A percentile compares a stretch with the other conserved stretches of the same genome.
Evolutionary conservation across 2,888 invertebrate species (phyloP).

Genomic region (Caenorhabditis macrosperma): DNA sequence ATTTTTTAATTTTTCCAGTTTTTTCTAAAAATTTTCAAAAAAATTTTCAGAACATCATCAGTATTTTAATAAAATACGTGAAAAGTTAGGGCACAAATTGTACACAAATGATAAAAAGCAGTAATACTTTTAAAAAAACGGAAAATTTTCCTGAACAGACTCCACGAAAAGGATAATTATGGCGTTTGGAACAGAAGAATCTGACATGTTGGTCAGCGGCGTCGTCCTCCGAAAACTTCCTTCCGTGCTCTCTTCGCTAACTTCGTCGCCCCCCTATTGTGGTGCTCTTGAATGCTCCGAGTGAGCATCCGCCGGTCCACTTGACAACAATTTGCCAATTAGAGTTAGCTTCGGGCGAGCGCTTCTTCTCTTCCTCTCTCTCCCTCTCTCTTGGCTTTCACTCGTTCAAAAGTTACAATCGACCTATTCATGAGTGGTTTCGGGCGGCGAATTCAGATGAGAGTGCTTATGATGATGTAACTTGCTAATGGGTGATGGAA

Average conservation of each 20-base stretch:
- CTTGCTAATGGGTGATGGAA: neutral
- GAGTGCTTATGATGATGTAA: constrained; percentile 1
- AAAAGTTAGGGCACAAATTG: too few relatives aligned
- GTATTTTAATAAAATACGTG: too few relatives aligned
- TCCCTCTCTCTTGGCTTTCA: neutral
- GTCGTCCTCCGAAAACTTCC: neutral
- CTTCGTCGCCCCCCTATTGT: neutral
- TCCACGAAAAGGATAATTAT: too few relatives aligned
- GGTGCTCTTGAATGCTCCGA: neutral
- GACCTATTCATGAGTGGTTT: neutral
- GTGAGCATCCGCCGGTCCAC: neutral
- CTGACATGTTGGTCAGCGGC: neutral
- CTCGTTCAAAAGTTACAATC: neutral
- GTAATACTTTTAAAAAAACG: too few relatives aligned
- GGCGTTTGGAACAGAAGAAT: neutral
- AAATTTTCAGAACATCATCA: too few relatives aligned
- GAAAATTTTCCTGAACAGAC: too few relatives aligned
- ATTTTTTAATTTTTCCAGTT: too few relatives aligned
- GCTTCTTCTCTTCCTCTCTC: neutral
- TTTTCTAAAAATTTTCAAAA: too few relatives aligned
- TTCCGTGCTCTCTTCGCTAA: neutral
- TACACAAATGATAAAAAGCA: too few relatives aligned
- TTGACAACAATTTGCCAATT: constrained; percentile 17
- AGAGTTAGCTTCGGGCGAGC: neutral
- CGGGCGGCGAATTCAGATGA: neutral